phyloP scores from a whole-genome alignment of 2,888 invertebrate species.

The Dermolepida albohirtum region DNA sequence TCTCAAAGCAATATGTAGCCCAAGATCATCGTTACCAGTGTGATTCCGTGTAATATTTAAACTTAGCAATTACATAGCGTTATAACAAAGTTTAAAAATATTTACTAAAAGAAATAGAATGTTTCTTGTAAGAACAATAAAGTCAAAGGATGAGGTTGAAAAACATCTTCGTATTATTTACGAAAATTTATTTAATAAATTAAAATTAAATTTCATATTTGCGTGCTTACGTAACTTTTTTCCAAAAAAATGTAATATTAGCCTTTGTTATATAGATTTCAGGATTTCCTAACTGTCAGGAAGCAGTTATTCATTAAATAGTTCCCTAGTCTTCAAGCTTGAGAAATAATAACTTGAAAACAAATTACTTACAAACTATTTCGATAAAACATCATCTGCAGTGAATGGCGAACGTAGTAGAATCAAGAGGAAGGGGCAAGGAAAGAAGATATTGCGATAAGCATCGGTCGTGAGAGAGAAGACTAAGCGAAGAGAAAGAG shows the following conservation, averaged over 20 bases:
- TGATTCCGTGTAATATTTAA: too few relatives aligned
- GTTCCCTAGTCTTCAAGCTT: slow-evolving; percentile 3
- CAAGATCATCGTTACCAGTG: too few relatives aligned
- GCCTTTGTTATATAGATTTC: slow-evolving; percentile 3
- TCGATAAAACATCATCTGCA: slow-evolving; percentile 32
- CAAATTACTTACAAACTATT: slow-evolving; percentile 38
- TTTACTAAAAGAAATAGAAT: too few relatives aligned
- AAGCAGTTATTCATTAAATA: slow-evolving; percentile 31
- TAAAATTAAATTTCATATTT: background rate
- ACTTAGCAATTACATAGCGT: too few relatives aligned
- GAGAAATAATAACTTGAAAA: slow-evolving; percentile 36
- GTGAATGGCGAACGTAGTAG: slow-evolving; percentile 25
- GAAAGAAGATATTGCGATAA: slow-evolving; percentile 4
- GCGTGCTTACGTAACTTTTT: background rate
- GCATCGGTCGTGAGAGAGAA: slow-evolving; percentile 22
- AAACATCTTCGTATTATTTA: too few relatives aligned
- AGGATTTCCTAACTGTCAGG: background rate
- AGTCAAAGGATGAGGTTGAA: too few relatives aligned
- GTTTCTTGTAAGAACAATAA: too few relatives aligned
- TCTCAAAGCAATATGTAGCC: too few relatives aligned
- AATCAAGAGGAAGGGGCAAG: slow-evolving; percentile 12
- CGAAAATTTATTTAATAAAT: too few relatives aligned
- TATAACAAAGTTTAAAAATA: too few relatives aligned
- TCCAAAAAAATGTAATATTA: background rate
- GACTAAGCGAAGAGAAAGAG: background rate